Base-by-base conservation (phyloP, 2,113 vertebrate genomes). In the Rhinichthys klamathensis region DNA sequence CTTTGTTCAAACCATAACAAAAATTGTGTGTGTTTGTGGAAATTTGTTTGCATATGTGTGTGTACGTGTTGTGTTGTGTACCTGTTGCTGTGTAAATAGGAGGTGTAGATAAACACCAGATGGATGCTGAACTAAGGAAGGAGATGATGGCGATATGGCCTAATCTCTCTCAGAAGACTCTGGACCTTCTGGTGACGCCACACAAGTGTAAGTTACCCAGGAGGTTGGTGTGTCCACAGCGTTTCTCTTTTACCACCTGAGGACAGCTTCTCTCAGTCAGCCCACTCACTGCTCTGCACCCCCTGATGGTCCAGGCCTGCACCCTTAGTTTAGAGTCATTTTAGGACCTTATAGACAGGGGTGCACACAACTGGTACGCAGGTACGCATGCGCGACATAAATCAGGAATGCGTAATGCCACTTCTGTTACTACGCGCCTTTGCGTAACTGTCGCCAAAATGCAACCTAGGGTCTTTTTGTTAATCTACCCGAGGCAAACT, bases 81-180 rank as follows among this genome's bases (percentile, higher is more conserved):
- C 75, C 54, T 41, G 27, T 78, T 46, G 25, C 58, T 89, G 38
- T 87, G 60, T 87, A 65, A 85, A 5, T 89, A 98, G 97, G 96
- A 4, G 97, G 97, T 9, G 93, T 97, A 0, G 97, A 98, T 94
- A 99, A 99, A 87, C 97, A 98, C 92, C 97, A 99, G 93, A 98
- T 98, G 97, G 97, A 99, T 0, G 95, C 96, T 0, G 97, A 99
- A 89, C 93, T 98, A 69, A 93, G 97, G 89, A 99, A 99, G 87
- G 97, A 99, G 92, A 99, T 99, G 97, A 97, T 97, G 94, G 97
- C 97, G n/a, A 99, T 99, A 91, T 99, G 97, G 97, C 96, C 97
- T 90, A 97, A 98, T 91, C 94, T 98, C 82, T 99, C 97, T 25
- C 97, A 98, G 92, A 99, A 99, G 92, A 96, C 95, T 5, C 91